Evolutionary conservation across 2,888 invertebrate genomes (phyloP), one percentile per base, ranked within the genome.

Genomic region (Chloromyia formosa): DNA sequence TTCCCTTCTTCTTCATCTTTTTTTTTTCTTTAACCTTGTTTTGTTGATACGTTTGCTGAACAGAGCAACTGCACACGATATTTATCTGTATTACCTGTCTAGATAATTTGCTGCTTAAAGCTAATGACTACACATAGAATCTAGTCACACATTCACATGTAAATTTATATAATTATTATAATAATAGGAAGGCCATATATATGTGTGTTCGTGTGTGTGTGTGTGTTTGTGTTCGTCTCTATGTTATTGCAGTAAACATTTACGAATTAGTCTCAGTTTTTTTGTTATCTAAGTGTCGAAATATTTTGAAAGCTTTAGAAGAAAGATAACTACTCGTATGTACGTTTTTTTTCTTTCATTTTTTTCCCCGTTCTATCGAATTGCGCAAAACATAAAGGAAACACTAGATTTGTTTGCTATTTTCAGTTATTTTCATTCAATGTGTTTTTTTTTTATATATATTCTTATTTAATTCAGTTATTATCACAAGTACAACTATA

Each of bases 101-200:
- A 35, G 27, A 35, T n/a, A n/a, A 35, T 35, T 35, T 35, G 16
- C 16, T 49, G 49, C 12, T 49, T 49, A 49, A 2, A 5, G 14
- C 49, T 49, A 49, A 49, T 49, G 49, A 49, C 49, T 49, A 16
- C 56, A 56, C 56, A 56, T 56, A 56, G 10, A 61, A 42, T 49
- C 49, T 66, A 66, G 23, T 66, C 49, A 66, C 23, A 22, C 5
- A 66, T 66, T 18, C 22, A 49, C 16, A 49, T 49, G 49, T 49
- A 35, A 35, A 35, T 35, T 35, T 35, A 49, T 49, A 49, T 49
- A 49, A 5, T 5, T 49, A 49, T 5, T 49, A 49, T 49, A 35
- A 35, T 35, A 35, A 35, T 35, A 66, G 45, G 66, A 66, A 66
- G 66, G 66, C 66, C 66, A 66, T 66, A 49, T 22, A 22, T 22